Evolutionary conservation across 2,113 vertebrate species (phyloP).

Genomic region (Oostethus manadensis): DNA sequence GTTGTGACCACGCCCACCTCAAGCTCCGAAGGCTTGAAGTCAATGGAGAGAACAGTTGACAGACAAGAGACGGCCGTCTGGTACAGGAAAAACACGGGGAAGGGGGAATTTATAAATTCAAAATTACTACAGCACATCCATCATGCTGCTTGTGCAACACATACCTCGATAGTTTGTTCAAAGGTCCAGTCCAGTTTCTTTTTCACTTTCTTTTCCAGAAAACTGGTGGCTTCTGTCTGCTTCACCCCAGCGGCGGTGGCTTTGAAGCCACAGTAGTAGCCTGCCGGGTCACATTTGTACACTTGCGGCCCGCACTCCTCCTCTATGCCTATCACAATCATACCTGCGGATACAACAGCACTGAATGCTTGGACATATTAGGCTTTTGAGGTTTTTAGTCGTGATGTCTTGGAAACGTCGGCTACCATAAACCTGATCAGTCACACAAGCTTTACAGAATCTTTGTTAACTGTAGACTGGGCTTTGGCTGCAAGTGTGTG

Average conservation of each 20-base stretch:
- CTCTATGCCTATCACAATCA: conserved; percentile 95
- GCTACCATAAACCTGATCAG: not conserved
- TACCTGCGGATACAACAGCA: conserved; percentile 73
- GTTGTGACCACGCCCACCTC: conserved; percentile 91
- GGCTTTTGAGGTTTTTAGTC: not conserved
- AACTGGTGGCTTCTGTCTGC: conserved; percentile 97
- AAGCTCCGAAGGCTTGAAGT: conserved; percentile 96
- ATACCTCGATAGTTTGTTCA: conserved; percentile 92
- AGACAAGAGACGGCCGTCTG: conserved; percentile 94
- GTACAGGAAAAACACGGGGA: conserved; percentile 1
- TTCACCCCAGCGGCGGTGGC: conserved; percentile 96
- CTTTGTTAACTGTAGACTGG: not conserved
- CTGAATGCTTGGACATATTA: not conserved
- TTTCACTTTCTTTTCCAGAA: conserved; percentile 99
- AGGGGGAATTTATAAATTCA: not conserved
- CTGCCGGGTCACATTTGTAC: conserved; percentile 96
- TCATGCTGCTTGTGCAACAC: not conserved
- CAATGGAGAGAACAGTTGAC: conserved; percentile 92
- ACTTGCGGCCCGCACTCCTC: conserved; percentile 91
- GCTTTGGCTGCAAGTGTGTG: not conserved
- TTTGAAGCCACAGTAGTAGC: conserved; percentile 98
- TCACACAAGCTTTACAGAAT: no score
- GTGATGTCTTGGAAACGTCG: not conserved
- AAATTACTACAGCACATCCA: not conserved
- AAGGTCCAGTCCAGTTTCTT: conserved; percentile 99